Evolutionary conservation across 2,113 vertebrate genomes (phyloP).

Genomic region (Carassius gibelio): DNA sequence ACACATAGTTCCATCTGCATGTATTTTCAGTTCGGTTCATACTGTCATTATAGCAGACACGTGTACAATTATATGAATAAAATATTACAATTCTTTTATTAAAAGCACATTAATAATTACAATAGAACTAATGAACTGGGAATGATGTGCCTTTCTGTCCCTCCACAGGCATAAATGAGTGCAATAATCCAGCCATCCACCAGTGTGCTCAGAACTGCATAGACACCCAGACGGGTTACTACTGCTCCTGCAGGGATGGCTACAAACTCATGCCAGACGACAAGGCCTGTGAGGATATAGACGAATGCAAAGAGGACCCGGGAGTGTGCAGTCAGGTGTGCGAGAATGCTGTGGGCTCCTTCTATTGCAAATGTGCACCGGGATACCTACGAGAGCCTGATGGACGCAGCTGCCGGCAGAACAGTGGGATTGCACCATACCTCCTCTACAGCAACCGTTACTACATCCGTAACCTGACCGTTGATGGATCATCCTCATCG

Average conservation of each 20-base stretch:
- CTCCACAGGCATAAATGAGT: slow-evolving; percentile 89
- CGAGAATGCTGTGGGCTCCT: slow-evolving; percentile 91
- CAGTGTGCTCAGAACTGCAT: slow-evolving; percentile 92
- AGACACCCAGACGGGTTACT: slow-evolving; percentile 90
- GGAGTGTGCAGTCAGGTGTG: slow-evolving; percentile 94
- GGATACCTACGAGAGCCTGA: slow-evolving; percentile 93
- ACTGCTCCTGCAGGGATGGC: slow-evolving; percentile 87
- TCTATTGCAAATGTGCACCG: slow-evolving; percentile 92
- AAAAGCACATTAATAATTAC: neutral
- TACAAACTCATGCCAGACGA: slow-evolving; percentile 93
- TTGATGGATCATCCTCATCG: slow-evolving; percentile 86
- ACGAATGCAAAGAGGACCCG: slow-evolving; percentile 89
- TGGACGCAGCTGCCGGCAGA: slow-evolving; percentile 91
- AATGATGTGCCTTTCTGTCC: slow-evolving; percentile 1
- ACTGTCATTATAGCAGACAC: neutral
- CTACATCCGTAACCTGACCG: slow-evolving; percentile 93
- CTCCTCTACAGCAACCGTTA: slow-evolving; percentile 98
- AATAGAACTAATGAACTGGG: neutral
- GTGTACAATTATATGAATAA: neutral
- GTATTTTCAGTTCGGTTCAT: neutral
- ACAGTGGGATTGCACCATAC: slow-evolving; percentile 92
- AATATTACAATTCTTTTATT: neutral
- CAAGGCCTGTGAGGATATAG: slow-evolving; percentile 87
- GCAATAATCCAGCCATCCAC: slow-evolving; percentile 85
- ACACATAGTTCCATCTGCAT: neutral